Percentiles rank a stretch among this genome's conserved stretches.
Evolutionary conservation across 1,140 invertebrate genomes (phyloP).

Genomic region (Leptonema lineaticorne): DNA sequence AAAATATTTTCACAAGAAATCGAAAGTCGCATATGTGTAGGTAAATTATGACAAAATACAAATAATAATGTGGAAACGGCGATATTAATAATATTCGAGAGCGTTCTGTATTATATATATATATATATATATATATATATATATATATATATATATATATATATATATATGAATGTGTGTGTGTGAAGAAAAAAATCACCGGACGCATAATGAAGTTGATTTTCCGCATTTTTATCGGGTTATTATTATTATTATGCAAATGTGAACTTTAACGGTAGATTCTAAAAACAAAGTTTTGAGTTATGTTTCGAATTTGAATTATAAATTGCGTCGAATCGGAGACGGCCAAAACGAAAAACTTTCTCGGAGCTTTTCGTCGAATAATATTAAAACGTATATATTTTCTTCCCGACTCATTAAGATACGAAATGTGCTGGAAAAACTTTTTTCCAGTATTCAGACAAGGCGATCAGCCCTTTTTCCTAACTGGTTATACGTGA

Average conservation of each 20-base stretch:
- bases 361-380: constrained; percentile 7
- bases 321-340: not conserved
- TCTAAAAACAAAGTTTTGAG: not conserved
- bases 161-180: not conserved
- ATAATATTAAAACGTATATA: constrained; percentile 37
- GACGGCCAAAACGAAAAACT: not conserved
- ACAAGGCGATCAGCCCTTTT: constrained; percentile 32
- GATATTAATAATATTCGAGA: too few relatives aligned
- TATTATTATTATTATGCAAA: not conserved
- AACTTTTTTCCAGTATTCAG: constrained; percentile 32
- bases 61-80: too few relatives aligned
- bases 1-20: too few relatives aligned
- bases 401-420: constrained; percentile 37
- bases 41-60: too few relatives aligned
- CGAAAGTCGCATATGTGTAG: too few relatives aligned
- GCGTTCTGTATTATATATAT: too few relatives aligned
- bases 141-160: too few relatives aligned
- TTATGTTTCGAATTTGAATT: constrained; percentile 4
- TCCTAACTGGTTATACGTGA: constrained; percentile 40
- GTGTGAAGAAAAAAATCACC: too few relatives aligned
- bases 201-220: not conserved
- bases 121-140: too few relatives aligned
- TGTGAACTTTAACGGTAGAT: not conserved
- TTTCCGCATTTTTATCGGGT: constrained; percentile 2
- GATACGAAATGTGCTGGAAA: constrained; percentile 32